Evolutionary conservation across 2,888 invertebrate genomes (phyloP).

Genomic region (Hesperia comma): DNA sequence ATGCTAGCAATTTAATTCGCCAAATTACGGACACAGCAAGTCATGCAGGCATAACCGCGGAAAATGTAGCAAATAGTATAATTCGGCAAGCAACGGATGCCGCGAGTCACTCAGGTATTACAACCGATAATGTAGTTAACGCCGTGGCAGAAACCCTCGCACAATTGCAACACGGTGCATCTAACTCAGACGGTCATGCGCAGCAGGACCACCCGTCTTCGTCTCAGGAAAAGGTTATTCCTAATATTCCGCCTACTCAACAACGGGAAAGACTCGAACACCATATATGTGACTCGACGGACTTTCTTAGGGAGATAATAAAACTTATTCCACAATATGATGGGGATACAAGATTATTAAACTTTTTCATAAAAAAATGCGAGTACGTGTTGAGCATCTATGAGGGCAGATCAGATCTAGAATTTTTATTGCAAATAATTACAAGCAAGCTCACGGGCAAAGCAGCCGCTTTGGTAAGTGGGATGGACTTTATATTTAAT

Average conservation of each 20-base stretch:
- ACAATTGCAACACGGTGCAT: background rate
- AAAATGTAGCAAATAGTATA: background rate
- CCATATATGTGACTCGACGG: no score
- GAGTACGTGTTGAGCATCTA: background rate
- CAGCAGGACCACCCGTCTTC: no score
- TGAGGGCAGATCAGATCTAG: slow-evolving; percentile 21
- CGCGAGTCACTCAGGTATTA: background rate
- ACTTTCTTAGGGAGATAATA: slow-evolving; percentile 28
- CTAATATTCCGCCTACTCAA: no score
- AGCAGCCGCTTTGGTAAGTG: no score
- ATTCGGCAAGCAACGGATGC: background rate
- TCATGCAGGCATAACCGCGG: no score
- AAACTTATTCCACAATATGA: slow-evolving; percentile 34
- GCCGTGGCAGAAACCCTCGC: background rate
- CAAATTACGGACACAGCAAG: no score
- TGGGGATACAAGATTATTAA: slow-evolving; percentile 40
- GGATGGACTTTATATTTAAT: no score
- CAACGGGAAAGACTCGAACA: no score
- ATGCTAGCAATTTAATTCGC: no score
- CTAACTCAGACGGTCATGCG: rapidly evolving
- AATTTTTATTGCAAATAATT: no score
- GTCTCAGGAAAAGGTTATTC: no score
- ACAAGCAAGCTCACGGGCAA: no score
- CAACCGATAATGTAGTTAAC: background rate
- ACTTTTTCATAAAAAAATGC: slow-evolving; percentile 34